Percentiles rank a stretch among this genome's conserved stretches.
Conservation (phyloP, 2,797 vertebrate genomes). For the Bradypodion ventrale region DNA sequence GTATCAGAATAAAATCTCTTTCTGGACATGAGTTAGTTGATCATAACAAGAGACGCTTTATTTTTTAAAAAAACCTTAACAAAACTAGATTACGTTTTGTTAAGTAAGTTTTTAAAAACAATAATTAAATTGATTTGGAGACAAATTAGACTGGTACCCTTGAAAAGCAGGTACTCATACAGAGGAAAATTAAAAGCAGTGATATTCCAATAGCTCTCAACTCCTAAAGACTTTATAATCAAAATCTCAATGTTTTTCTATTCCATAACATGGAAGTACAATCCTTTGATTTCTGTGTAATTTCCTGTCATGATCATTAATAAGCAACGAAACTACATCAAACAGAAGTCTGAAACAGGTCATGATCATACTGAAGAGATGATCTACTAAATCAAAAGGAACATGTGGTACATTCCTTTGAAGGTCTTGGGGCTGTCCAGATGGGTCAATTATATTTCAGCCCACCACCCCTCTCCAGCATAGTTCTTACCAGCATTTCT, state of each 20-base stretch:
- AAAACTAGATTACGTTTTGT: slow-evolving; percentile 11
- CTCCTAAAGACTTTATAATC: neutral
- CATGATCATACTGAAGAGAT: neutral
- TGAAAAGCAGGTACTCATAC: neutral
- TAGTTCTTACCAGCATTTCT: too few relatives aligned
- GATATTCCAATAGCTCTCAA: neutral
- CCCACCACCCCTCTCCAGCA: too few relatives aligned
- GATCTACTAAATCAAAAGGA: neutral
- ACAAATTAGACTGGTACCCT: neutral
- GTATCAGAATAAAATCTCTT: neutral
- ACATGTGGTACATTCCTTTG: too few relatives aligned
- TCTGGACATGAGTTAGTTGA: slow-evolving; percentile 35
- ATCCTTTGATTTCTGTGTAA: neutral
- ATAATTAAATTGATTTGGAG: neutral
- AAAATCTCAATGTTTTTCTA: neutral
- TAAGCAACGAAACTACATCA: too few relatives aligned
- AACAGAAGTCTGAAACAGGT: neutral
- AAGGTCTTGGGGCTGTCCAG: neutral
- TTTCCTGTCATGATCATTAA: neutral
- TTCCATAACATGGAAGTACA: neutral
- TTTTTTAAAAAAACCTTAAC: slow-evolving; percentile 12
- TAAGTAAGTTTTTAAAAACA: slow-evolving; percentile 1
- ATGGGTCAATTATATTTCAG: neutral
- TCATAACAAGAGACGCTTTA: neutral
- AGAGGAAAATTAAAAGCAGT: neutral